Conservation (phyloP, 2,888 invertebrate species). For the Drosophila leonis region DNA sequence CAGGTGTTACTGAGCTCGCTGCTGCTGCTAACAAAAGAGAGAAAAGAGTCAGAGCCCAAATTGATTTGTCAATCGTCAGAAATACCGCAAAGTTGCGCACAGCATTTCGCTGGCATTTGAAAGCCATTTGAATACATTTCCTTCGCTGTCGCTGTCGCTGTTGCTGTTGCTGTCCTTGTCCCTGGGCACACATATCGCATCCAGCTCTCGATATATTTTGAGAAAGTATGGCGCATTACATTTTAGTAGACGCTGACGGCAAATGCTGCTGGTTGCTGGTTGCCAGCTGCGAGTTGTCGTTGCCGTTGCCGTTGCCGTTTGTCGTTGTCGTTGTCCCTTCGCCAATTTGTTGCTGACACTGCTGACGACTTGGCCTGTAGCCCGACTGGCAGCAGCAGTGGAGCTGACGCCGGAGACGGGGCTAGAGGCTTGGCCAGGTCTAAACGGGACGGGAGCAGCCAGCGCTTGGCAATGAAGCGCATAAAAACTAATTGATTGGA, state of each 20-base stretch:
- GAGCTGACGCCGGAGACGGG: neutral
- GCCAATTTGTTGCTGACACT: conserved; percentile 80
- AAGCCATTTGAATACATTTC: conserved; percentile 76
- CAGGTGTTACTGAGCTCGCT: conserved; percentile 60
- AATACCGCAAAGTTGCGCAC: conserved; percentile 74
- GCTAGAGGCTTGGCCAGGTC: conserved; percentile 67
- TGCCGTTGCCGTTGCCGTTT: conserved; percentile 36
- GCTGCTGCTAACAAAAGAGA: conserved; percentile 55
- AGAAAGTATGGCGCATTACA: conserved; percentile 73
- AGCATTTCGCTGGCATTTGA: conserved; percentile 74
- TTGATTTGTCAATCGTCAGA: conserved; percentile 74
- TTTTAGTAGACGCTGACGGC: conserved; percentile 57
- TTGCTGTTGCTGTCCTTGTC: neutral
- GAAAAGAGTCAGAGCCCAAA: conserved; percentile 64
- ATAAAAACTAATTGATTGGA: conserved; percentile 82
- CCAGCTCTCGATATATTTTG: conserved; percentile 48
- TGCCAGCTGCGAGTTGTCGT: conserved; percentile 69
- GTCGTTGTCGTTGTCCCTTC: conserved; percentile 66
- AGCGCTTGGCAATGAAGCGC: conserved; percentile 73
- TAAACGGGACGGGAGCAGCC: conserved; percentile 33
- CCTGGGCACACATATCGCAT: conserved; percentile 22
- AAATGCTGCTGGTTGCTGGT: conserved; percentile 67
- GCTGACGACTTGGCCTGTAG: conserved; percentile 63
- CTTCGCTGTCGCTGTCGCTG: conserved; percentile 12
- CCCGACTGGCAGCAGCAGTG: conserved; percentile 9